phyloP scores from a whole-genome alignment of 2,888 invertebrate genomes.

The Geotrupes spiniger region DNA sequence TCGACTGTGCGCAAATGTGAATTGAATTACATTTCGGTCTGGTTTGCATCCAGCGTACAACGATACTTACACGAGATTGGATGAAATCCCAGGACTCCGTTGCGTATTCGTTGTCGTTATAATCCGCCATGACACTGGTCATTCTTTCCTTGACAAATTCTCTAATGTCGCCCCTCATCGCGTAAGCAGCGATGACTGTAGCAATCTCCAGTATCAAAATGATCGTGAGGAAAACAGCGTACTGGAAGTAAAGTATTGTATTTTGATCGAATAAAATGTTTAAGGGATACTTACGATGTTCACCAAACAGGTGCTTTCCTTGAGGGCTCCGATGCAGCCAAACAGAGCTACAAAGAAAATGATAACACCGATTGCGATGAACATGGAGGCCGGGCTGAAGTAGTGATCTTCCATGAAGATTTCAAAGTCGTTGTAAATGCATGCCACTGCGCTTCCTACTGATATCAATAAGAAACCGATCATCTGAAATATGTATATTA shows the following conservation, averaged over 20 bases:
- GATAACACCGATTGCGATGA: slow-evolving; percentile 71
- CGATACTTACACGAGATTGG: slow-evolving; percentile 57
- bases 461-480: slow-evolving; percentile 67
- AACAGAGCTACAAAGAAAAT: slow-evolving; percentile 76
- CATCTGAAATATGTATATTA: slow-evolving; percentile 55
- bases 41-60: no score
- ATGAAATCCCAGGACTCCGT: slow-evolving; percentile 57
- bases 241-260: slow-evolving; percentile 45
- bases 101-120: slow-evolving; percentile 39
- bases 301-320: slow-evolving; percentile 71
- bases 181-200: slow-evolving; percentile 58
- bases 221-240: slow-evolving; percentile 54
- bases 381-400: slow-evolving; percentile 71
- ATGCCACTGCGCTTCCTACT: slow-evolving; percentile 61
- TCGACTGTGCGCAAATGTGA: no score
- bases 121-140: slow-evolving; percentile 51
- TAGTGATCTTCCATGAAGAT: slow-evolving; percentile 60
- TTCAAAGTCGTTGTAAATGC: slow-evolving; percentile 59
- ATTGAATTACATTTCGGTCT: no score
- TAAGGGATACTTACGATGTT: slow-evolving; percentile 52
- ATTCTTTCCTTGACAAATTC: slow-evolving; percentile 50
- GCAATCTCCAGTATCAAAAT: slow-evolving; percentile 61
- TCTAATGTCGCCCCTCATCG: slow-evolving; percentile 50
- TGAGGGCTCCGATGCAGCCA: slow-evolving; percentile 80
- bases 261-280: no score